Evolutionary conservation across 2,113 vertebrate genomes (phyloP).

Genomic region (Semnornis frantzii): DNA sequence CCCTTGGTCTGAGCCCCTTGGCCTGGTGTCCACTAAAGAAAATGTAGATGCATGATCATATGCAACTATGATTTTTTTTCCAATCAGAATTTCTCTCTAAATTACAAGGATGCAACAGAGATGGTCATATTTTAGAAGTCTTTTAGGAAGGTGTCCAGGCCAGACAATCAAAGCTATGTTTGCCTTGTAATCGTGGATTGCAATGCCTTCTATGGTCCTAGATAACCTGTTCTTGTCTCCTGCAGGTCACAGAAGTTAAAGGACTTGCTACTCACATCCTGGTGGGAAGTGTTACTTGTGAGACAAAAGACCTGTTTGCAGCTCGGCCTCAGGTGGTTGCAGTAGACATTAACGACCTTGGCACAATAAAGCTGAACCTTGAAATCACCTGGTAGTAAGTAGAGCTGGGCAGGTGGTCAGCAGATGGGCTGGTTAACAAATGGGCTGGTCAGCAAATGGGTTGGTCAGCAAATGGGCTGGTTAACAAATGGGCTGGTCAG

Average conservation of each 20-base stretch:
- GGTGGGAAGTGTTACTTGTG: slow-evolving; percentile 96
- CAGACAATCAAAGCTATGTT: background rate
- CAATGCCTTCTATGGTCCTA: background rate
- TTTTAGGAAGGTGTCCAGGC: background rate
- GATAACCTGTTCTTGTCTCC: background rate
- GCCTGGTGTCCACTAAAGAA: background rate
- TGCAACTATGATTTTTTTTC: background rate
- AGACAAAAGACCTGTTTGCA: slow-evolving; percentile 97
- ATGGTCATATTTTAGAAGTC: background rate
- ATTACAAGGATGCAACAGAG: background rate
- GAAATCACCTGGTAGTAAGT: slow-evolving; percentile 99
- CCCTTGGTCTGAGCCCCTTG: background rate
- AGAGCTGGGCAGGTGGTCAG: background rate
- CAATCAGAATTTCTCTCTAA: background rate
- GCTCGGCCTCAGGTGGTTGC: slow-evolving; percentile 95
- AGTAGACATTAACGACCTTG: slow-evolving; percentile 97
- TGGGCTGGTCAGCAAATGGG: no score
- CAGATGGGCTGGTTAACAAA: no score
- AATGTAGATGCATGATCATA: background rate
- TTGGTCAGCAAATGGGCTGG: background rate
- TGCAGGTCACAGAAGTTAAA: slow-evolving; percentile 94
- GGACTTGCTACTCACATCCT: slow-evolving; percentile 93
- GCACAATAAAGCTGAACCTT: slow-evolving; percentile 97
- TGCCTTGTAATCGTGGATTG: background rate
- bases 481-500: no score